These are phyloP conservation scores for Xenopus tropicalis DNA, from an alignment of 2,113 vertebrate species.

Conservation along the genomic window DNA sequence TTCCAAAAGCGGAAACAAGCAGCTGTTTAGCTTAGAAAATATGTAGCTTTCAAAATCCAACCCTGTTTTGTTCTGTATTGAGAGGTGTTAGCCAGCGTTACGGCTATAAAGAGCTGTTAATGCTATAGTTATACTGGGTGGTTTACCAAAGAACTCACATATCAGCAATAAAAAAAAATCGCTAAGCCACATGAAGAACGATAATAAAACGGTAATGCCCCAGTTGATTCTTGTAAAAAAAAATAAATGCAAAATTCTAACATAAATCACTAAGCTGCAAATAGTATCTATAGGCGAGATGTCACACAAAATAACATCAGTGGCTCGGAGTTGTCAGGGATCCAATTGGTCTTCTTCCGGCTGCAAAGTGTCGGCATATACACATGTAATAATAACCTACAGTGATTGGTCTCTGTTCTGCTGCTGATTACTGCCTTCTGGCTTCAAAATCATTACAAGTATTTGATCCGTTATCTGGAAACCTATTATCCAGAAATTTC, in stretches of 20 bases:
- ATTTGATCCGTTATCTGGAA: too few species aligned
- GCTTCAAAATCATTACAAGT: too few species aligned
- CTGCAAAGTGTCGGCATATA: too few species aligned
- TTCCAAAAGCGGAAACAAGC: slow-evolving; percentile 37
- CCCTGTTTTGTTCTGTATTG: slow-evolving; percentile 38
- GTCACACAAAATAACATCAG: slow-evolving; percentile 1
- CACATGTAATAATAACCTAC: too few species aligned
- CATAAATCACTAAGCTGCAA: too few species aligned
- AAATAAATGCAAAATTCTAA: not conserved
- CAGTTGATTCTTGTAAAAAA: slow-evolving; percentile 21
- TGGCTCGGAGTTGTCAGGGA: not conserved
- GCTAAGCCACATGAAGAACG: slow-evolving; percentile 43
- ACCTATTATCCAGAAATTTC: too few species aligned
- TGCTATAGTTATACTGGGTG: slow-evolving; percentile 44
- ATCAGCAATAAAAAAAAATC: slow-evolving; percentile 42
- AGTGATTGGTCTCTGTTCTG: too few species aligned
- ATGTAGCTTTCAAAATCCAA: slow-evolving; percentile 40
- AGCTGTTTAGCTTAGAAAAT: slow-evolving; percentile 38
- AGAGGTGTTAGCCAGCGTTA: slow-evolving; percentile 37
- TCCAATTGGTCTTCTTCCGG: too few species aligned
- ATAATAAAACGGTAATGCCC: slow-evolving; percentile 37
- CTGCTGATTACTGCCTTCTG: too few species aligned
- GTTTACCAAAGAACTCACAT: slow-evolving; percentile 46
- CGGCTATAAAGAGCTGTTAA: slow-evolving; percentile 43
- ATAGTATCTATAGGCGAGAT: not conserved